Percentiles rank a stretch among this genome's conserved stretches.
phyloP scores from a whole-genome alignment of 2,888 invertebrate species.

The Halocaridina rubra region DNA sequence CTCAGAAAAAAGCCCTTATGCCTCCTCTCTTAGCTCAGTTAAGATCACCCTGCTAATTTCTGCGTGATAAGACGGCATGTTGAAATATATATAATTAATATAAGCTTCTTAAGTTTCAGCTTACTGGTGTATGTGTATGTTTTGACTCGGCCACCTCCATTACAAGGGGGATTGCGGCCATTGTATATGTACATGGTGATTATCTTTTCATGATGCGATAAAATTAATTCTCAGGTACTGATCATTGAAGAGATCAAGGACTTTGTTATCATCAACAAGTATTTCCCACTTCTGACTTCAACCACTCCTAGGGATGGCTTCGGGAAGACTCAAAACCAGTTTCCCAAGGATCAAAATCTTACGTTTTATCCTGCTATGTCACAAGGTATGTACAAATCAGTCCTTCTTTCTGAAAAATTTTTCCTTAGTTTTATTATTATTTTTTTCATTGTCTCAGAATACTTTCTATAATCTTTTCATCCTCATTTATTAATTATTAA shows the following conservation, averaged over 20 bases:
- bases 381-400: conserved; percentile 37
- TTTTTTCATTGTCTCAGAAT: not conserved
- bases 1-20: too few species aligned
- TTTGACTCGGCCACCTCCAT: too few species aligned
- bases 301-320: conserved; percentile 23
- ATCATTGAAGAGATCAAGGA: conserved; percentile 51
- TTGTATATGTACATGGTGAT: too few species aligned
- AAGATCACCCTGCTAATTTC: too few species aligned
- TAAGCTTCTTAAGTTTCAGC: too few species aligned
- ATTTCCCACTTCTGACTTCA: conserved; percentile 11
- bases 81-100: too few species aligned
- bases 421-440: not conserved
- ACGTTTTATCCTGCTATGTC: conserved; percentile 49
- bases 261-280: conserved; percentile 42
- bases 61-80: too few species aligned
- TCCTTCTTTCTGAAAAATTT: not conserved
- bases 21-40: too few species aligned
- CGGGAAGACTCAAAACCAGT: conserved; percentile 46
- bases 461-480: not conserved
- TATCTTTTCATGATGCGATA: too few species aligned
- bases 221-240: conserved; percentile 52
- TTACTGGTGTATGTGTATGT: too few species aligned
- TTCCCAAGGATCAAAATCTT: conserved; percentile 52
- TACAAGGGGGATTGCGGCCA: too few species aligned
- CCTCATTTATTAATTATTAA: not conserved